Base-by-base conservation (phyloP, 2,797 vertebrate species). In the Hyperoplus lanceolatus region DNA sequence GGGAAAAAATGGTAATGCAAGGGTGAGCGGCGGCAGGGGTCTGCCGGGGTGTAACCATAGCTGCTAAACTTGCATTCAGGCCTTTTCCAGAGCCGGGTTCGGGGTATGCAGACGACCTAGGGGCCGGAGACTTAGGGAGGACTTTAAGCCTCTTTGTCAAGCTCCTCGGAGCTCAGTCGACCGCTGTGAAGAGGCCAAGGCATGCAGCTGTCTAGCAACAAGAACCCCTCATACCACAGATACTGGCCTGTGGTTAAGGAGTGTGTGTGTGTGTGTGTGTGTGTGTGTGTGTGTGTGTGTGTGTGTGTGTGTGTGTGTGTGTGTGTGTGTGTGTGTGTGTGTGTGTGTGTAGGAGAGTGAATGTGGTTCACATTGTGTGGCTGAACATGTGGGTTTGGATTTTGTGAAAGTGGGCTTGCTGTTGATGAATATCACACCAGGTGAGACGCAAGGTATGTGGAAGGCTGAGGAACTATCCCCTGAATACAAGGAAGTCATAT, bases 161-260 rank as follows among this genome's bases (percentile, higher is more conserved):
- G 89, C 91, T 93, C 83, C 89, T 93, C 79, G 61, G 89, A 91
- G 92, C 91, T 94, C 91, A 94, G 92, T 90, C 86, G 84, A 93
- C 94, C 75, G 90, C 92, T 93, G 93, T 92, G 90, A 91, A 75
- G 90, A 91, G 91, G 91, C 89, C 85, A 84, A 91, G 93, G 91
- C 89, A 91, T 90, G 93, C 95, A 95, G 95, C 95, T 96, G 95
- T 95, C 94, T 93, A 88, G 95, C 94, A 96, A 96, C 93, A 92
- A 93, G 94, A 94, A 90, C 90, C 87, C 80, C 86, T 92, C 91
- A 93, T 92, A 93, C 88, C 88, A 85, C 81, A 92, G 92, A 94
- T 90, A 92, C 93, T 89, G 86, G 87, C 87, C 86, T 87, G 87
- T 87, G 89, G 87, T 92, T 91, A 85, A 53, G 82, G 78, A 88